Evolutionary conservation across 2,797 vertebrate species (phyloP).

Genomic region (Propithecus perrieri): DNA sequence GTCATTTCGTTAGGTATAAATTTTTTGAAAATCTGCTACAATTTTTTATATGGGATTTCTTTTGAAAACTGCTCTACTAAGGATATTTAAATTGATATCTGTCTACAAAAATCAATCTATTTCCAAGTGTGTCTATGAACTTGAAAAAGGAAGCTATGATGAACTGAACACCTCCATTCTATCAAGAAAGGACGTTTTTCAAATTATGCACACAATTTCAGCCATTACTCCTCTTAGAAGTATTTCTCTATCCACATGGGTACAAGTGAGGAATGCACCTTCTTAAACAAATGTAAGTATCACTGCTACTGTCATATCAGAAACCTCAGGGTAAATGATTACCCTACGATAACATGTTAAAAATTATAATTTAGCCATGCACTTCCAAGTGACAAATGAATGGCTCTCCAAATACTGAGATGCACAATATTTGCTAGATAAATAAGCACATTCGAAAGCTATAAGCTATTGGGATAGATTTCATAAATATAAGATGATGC

Average conservation of each 20-base stretch:
- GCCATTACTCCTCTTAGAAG: neutral
- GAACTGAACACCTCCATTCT: neutral
- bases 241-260: neutral
- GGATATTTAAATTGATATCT: neutral
- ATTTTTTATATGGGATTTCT: neutral
- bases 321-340: neutral
- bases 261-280: neutral
- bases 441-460: neutral
- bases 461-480: neutral
- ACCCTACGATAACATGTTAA: neutral
- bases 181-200: neutral
- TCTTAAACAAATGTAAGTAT: neutral
- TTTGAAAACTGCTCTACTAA: neutral
- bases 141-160: neutral
- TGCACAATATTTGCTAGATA: neutral
- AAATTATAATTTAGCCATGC: neutral
- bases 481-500: neutral
- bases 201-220: neutral
- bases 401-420: neutral
- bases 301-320: too few species aligned
- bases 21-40: neutral
- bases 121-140: neutral
- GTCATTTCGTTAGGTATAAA: neutral
- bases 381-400: neutral
- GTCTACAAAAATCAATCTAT: neutral